Evolutionary conservation across 1,140 invertebrate species (phyloP), one percentile per base, ranked within the genome.

Genomic region (Rhagoletis zephyria): DNA sequence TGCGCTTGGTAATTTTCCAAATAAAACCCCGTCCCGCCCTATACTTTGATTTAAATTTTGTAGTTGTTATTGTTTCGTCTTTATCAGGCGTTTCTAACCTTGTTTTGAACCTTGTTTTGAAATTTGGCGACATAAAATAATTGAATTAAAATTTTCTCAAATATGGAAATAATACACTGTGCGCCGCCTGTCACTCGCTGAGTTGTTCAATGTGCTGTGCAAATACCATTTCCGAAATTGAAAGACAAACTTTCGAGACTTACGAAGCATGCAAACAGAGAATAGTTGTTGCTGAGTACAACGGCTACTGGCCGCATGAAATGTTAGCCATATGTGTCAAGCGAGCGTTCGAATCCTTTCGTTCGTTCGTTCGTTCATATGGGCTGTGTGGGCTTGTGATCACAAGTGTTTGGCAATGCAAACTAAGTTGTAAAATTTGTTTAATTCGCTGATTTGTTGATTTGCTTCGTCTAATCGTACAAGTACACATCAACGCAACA

Each of bases 201-300:
- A 48, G n/a, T 87, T 87, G 86, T 74, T 77, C 70, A 64, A 61
- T 85, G 42, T 85, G 42, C 91, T 92, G 90, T 90, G 91, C 91
- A 92, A 92, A 92, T 92, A 92, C 91, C 91, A 92, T 92, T 92
- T 92, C 92, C 90, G 90, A 92, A 92, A 92, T 92, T 92, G 91
- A 92, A 92, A 92, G 91, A 92, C 91, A 92, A 92, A 92, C 91
- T 92, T 92, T 92, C 90, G 89, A 91, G 89, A 90, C 65, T 85
- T 88, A 40, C 87, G 60, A 51, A 60, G 64, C 65, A 63, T 9
- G 61, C 64, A 51, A 67, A 74, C 40, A 74, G 51, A 56, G 4
- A 87, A 51, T 16, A 81, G 48, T 3, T 9, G 74, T 56, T 81
- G 74, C 48, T 56, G n/a, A 81, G 12, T 81, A 56, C 45, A 10